Percentiles rank a stretch among this genome's conserved stretches.
These are phyloP conservation scores for Porites australiensis DNA, from an alignment of 64 coral and sea anemone species.

Conservation along the genomic window DNA sequence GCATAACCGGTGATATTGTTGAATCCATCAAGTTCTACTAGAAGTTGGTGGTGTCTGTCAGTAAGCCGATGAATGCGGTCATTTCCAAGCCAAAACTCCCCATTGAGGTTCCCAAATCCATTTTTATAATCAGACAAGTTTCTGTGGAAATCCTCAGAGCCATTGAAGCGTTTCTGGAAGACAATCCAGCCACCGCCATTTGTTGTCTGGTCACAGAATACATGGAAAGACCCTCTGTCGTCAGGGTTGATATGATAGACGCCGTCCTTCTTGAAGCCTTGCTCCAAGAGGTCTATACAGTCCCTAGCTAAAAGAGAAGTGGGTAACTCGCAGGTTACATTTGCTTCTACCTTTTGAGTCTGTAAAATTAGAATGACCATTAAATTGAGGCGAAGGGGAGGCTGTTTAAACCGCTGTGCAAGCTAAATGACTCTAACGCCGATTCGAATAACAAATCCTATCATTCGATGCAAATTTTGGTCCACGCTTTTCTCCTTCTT, in stretches of 20 bases:
- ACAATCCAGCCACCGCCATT: slow-evolving; percentile 65
- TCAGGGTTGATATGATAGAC: slow-evolving; percentile 33
- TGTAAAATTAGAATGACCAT: too few relatives aligned
- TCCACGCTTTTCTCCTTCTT: too few relatives aligned
- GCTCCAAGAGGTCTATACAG: slow-evolving; percentile 7
- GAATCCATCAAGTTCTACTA: slow-evolving; percentile 15
- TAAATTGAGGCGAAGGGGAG: too few relatives aligned
- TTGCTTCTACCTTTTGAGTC: too few relatives aligned
- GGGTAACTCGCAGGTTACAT: too few relatives aligned
- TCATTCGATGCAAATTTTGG: too few relatives aligned
- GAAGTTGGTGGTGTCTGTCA: background rate
- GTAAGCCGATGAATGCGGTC: slow-evolving; percentile 52
- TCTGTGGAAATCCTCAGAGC: slow-evolving; percentile 47
- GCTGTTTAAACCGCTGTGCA: too few relatives aligned
- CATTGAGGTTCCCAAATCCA: slow-evolving; percentile 48
- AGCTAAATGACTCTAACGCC: too few relatives aligned
- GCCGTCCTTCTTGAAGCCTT: background rate
- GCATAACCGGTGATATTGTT: background rate
- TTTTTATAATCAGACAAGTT: slow-evolving; percentile 55
- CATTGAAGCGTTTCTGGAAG: slow-evolving; percentile 53
- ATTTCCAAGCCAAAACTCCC: slow-evolving; percentile 62
- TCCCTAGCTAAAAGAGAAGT: background rate
- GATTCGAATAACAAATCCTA: too few relatives aligned
- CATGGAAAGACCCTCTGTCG: slow-evolving; percentile 21
- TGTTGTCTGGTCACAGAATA: slow-evolving; percentile 52